A percentile compares a stretch with the other conserved stretches of the same genome.
phyloP scores from a whole-genome alignment of 2,888 invertebrate species.

The Spodoptera exigua region DNA sequence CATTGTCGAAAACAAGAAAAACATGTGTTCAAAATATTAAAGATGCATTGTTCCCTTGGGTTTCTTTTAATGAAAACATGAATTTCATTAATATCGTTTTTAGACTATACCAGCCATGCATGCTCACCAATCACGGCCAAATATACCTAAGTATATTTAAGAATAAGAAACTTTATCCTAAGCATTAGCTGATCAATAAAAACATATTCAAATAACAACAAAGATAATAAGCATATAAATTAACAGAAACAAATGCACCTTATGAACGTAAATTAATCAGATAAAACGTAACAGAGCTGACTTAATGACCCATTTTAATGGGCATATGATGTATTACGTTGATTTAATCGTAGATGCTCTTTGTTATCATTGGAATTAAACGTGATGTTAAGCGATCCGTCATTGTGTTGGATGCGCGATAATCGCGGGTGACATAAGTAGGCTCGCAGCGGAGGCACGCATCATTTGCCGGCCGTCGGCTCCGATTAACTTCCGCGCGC shows the following conservation, averaged over 20 bases:
- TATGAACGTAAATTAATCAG: slow-evolving; percentile 24
- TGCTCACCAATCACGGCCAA: slow-evolving; percentile 16
- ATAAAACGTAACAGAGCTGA: slow-evolving; percentile 46
- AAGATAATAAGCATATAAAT: slow-evolving; percentile 4
- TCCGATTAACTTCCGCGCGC: slow-evolving; percentile 75
- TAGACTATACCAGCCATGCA: slow-evolving; percentile 30
- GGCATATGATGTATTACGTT: slow-evolving; percentile 49
- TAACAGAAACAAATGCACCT: background rate
- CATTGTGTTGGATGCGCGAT: slow-evolving; percentile 72
- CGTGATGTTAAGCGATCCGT: slow-evolving; percentile 69
- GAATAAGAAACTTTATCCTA: no score
- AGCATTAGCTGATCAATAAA: no score
- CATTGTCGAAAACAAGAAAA: slow-evolving; percentile 75
- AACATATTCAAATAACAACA: no score
- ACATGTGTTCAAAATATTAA: slow-evolving; percentile 71
- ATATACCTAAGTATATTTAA: slow-evolving; percentile 14
- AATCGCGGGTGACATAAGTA: slow-evolving; percentile 84
- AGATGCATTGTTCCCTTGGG: slow-evolving; percentile 69
- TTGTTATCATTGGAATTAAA: slow-evolving; percentile 56
- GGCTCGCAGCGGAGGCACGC: slow-evolving; percentile 78
- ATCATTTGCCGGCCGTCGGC: slow-evolving; percentile 84
- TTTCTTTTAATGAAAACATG: slow-evolving; percentile 58
- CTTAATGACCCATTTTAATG: slow-evolving; percentile 52
- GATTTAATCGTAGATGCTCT: slow-evolving; percentile 57
- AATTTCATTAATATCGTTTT: slow-evolving; percentile 29